Percentiles rank a stretch among this genome's conserved stretches.
These are phyloP conservation scores for Trichopria drosophilae DNA, from an alignment of 2,888 invertebrate species.

Conservation along the genomic window DNA sequence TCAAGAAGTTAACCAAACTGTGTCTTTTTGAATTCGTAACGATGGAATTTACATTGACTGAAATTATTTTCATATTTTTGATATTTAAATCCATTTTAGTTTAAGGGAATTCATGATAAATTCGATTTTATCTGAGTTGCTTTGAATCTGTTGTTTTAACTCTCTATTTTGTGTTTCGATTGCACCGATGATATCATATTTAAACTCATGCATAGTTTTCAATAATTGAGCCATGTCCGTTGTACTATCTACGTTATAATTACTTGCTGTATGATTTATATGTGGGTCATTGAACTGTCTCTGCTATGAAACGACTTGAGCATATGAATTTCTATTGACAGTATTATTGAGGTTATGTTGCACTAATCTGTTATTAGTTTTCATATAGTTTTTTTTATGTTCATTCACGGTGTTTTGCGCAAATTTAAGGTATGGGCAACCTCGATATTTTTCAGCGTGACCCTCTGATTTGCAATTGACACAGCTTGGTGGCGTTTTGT, in stretches of 20 bases:
- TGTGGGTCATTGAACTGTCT: too few relatives aligned
- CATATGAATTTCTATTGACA: too few relatives aligned
- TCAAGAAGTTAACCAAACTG: background rate
- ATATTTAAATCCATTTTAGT: background rate
- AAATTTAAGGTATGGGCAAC: background rate
- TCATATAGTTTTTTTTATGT: too few relatives aligned
- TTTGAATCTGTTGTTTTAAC: background rate
- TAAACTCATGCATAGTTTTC: background rate
- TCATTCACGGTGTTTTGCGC: slow-evolving; percentile 1
- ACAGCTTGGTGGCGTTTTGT: background rate
- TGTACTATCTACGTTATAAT: too few relatives aligned
- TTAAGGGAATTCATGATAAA: background rate
- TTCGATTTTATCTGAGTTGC: background rate
- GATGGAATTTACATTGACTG: slow-evolving; percentile 8
- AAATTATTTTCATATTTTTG: background rate
- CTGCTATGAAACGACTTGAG: too few relatives aligned
- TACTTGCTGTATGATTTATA: too few relatives aligned
- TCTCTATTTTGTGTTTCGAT: background rate
- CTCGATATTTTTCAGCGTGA: background rate
- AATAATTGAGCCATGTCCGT: background rate
- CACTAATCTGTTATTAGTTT: too few relatives aligned
- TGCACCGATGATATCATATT: background rate
- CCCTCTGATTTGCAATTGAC: background rate
- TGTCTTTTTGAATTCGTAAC: slow-evolving; percentile 7
- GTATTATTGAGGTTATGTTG: too few relatives aligned